These are phyloP conservation scores for Melikaiella ostensackeni DNA, from an alignment of 2,888 invertebrate genomes.

Conservation along the genomic window DNA sequence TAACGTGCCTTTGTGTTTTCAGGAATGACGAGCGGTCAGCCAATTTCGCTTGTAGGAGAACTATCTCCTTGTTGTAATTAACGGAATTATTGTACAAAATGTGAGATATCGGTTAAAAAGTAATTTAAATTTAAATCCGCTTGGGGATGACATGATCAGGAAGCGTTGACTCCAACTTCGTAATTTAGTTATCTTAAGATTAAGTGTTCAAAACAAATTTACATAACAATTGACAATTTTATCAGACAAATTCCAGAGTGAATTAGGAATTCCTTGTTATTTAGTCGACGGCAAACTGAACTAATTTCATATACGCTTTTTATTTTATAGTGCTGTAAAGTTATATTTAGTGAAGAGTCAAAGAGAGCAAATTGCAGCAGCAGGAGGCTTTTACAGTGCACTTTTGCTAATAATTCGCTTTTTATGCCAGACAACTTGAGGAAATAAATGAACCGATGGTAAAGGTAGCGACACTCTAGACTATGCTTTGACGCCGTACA, in stretches of 20 bases:
- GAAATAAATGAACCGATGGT: conserved; percentile 37
- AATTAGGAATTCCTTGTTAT: too few species aligned
- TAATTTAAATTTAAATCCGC: not conserved
- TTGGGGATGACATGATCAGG: not conserved
- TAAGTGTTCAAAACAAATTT: too few species aligned
- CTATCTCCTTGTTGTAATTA: conserved; percentile 4
- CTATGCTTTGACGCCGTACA: conserved; percentile 15
- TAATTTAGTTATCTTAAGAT: too few species aligned
- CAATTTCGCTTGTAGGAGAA: not conserved
- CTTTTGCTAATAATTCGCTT: conserved; percentile 38
- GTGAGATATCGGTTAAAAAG: not conserved
- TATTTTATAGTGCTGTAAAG: not conserved
- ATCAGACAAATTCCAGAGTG: too few species aligned
- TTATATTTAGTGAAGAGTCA: not conserved
- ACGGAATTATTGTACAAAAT: not conserved
- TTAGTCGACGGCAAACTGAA: too few species aligned
- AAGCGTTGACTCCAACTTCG: not conserved
- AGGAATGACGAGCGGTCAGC: conserved; percentile 25
- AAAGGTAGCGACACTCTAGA: conserved; percentile 26
- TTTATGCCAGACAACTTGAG: conserved; percentile 28
- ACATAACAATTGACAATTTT: too few species aligned
- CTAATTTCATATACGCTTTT: not conserved
- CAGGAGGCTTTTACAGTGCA: conserved; percentile 23
- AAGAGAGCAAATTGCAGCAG: conserved; percentile 11
- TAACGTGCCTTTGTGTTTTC: conserved; percentile 18